Conservation (phyloP, 1,140 invertebrate species). For the Philotrypesis tridentata region DNA sequence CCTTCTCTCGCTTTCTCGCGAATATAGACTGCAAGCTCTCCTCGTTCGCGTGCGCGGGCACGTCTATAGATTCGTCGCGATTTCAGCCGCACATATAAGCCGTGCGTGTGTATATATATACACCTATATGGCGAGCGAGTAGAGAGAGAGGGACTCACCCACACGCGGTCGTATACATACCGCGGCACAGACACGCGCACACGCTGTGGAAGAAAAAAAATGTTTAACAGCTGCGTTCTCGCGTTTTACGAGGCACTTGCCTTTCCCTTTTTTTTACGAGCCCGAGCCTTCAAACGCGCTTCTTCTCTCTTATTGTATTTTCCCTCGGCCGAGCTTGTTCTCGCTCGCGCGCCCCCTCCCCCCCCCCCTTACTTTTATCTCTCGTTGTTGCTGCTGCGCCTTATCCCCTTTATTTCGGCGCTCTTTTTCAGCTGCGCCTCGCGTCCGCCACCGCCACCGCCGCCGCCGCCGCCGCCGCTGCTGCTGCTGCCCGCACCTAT, state of each 20-base stretch:
- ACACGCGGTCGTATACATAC: not conserved
- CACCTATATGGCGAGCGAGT: too few species aligned
- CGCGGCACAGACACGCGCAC: not conserved
- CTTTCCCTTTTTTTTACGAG: not conserved
- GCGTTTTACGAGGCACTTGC: slow-evolving; percentile 47
- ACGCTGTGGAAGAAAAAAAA: not conserved
- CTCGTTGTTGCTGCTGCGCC: not conserved
- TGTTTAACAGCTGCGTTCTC: slow-evolving; percentile 33
- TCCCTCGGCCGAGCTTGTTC: not conserved
- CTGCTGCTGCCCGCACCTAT: too few species aligned
- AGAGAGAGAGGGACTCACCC: too few species aligned
- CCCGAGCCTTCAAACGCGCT: slow-evolving; percentile 2
- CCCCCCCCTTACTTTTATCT: not conserved
- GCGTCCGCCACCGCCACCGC: too few species aligned
- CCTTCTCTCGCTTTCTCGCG: not conserved
- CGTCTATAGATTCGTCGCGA: slow-evolving; percentile 13
- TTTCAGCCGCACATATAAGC: too few species aligned
- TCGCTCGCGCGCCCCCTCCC: too few species aligned
- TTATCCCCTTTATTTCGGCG: not conserved
- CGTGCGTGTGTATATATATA: too few species aligned
- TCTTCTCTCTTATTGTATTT: not conserved
- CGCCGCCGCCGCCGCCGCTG: too few species aligned
- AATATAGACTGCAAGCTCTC: too few species aligned
- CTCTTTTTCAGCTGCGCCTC: too few species aligned
- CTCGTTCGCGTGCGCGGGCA: not conserved